These are phyloP conservation scores for Rhynchopsitta pachyrhyncha DNA, from an alignment of 2,113 vertebrate genomes.

Conservation along the genomic window DNA sequence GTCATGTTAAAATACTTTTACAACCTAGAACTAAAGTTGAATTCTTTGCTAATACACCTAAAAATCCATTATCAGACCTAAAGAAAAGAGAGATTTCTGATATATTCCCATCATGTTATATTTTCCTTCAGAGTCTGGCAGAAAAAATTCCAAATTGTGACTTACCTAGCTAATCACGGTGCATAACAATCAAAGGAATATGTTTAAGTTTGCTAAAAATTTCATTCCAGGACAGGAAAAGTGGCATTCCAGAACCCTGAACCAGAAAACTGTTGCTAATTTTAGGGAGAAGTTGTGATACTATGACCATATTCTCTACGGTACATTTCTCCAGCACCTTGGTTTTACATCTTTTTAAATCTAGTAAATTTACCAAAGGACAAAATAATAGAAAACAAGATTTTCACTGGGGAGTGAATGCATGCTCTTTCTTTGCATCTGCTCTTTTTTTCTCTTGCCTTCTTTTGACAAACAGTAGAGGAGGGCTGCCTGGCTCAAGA, in stretches of 20 bases:
- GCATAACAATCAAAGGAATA: not conserved
- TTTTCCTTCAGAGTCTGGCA: not conserved
- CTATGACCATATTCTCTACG: not conserved
- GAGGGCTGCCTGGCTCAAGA: constrained; percentile 6
- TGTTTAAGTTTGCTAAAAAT: not conserved
- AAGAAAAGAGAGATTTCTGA: not conserved
- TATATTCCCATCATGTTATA: not conserved
- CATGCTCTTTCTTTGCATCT: not conserved
- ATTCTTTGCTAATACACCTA: not conserved
- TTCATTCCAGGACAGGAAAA: not conserved
- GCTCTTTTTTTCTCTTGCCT: not conserved
- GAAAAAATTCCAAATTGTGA: not conserved
- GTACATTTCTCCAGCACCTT: not conserved
- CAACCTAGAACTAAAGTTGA: not conserved
- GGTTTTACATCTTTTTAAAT: not conserved
- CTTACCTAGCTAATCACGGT: not conserved
- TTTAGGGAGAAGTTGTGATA: not conserved
- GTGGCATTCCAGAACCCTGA: not conserved
- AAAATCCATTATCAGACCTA: not conserved
- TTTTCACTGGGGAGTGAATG: not conserved
- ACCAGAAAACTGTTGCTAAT: not conserved
- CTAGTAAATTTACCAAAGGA: not conserved
- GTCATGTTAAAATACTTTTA: not conserved
- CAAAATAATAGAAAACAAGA: not conserved
- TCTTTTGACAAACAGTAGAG: not conserved